Percentiles rank a stretch among this genome's conserved stretches.
phyloP scores from a whole-genome alignment of 2,113 vertebrate species.

The Percina caprodes region DNA sequence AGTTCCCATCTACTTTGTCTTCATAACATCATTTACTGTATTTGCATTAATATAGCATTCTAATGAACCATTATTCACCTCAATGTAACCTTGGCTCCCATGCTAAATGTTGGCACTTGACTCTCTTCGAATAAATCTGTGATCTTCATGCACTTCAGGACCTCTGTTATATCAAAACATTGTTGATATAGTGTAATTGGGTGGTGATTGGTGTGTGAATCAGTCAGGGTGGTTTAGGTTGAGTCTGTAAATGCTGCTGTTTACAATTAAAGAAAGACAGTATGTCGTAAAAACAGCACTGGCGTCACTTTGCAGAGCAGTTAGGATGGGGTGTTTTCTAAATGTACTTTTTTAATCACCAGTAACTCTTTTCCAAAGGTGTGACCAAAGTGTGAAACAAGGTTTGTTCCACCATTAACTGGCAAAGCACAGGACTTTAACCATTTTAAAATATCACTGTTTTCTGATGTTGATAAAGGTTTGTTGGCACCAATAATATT shows the following conservation, averaged over 20 bases:
- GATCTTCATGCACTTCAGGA: background rate
- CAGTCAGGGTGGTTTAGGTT: background rate
- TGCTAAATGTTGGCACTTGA: background rate
- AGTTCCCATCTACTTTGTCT: background rate
- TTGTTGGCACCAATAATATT: background rate
- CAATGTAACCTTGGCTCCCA: background rate
- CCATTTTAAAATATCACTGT: background rate
- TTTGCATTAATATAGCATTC: background rate
- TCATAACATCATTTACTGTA: background rate
- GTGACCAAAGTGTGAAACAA: background rate
- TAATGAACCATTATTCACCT: slow-evolving; percentile 6
- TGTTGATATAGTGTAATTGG: background rate
- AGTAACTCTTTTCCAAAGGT: background rate
- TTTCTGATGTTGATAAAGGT: background rate
- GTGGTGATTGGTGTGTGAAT: background rate
- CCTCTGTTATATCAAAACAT: background rate
- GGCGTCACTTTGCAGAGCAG: background rate
- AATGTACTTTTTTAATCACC: background rate
- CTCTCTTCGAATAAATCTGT: background rate
- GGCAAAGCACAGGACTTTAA: background rate
- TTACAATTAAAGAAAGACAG: background rate
- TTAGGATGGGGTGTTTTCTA: background rate
- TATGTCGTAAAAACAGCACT: background rate
- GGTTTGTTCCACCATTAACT: background rate
- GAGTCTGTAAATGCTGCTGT: background rate